Evolutionary conservation across 2,888 invertebrate species (phyloP).

Genomic region (Melipona beecheii): DNA sequence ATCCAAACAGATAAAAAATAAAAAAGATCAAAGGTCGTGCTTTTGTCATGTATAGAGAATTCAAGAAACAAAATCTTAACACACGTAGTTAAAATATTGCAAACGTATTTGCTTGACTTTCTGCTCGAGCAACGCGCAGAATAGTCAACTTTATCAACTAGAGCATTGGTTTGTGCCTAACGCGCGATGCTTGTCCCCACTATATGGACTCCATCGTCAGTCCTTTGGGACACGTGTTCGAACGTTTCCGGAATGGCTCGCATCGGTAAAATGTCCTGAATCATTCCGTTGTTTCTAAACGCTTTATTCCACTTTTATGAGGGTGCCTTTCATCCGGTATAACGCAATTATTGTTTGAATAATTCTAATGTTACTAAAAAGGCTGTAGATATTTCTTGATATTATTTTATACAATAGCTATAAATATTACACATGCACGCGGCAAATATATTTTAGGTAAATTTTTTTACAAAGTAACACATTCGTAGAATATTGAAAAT

Average conservation of each 20-base stretch:
- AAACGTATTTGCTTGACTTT: conserved; percentile 10
- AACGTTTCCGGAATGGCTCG: conserved; percentile 49
- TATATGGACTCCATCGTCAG: conserved; percentile 27
- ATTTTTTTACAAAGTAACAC: not conserved
- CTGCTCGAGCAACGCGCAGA: conserved; percentile 39
- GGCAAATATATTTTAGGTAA: not conserved
- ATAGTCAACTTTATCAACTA: conserved; percentile 53
- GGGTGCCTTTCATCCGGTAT: not conserved
- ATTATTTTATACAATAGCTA: not conserved
- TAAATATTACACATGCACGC: not conserved
- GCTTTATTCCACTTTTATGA: not conserved
- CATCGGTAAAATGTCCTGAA: conserved; percentile 15
- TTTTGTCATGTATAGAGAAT: not conserved
- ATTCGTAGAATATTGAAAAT: not conserved
- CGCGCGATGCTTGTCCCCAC: conserved; percentile 62
- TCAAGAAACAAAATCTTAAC: not conserved
- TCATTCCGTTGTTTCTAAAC: not conserved
- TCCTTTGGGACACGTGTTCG: conserved; percentile 62
- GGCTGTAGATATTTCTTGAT: not conserved
- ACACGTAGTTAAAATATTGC: conserved; percentile 3
- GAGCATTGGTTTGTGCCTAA: conserved; percentile 43
- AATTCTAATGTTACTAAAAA: not conserved
- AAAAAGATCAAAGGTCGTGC: not conserved
- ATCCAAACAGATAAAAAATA: not conserved
- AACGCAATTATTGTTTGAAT: not conserved